A percentile compares a stretch with the other conserved stretches of the same genome.
These are phyloP conservation scores for Leptopilina syphax DNA, from an alignment of 2,888 invertebrate genomes.

Conservation along the genomic window DNA sequence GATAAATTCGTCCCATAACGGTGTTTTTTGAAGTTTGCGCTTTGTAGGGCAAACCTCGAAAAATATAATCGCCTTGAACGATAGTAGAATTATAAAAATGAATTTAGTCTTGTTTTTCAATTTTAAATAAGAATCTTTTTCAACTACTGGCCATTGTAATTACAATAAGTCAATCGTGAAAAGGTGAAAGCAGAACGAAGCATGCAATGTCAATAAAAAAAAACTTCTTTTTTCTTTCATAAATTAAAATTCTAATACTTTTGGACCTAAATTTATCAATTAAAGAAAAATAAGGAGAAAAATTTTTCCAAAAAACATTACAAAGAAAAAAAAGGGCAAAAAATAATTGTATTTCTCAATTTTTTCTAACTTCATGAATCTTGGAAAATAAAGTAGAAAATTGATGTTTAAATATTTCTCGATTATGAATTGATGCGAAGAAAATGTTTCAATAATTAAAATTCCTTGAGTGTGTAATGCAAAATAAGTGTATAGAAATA, in stretches of 20 bases:
- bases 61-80: neutral
- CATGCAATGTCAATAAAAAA: neutral
- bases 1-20: constrained; percentile 20
- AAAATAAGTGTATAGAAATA: neutral
- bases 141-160: neutral
- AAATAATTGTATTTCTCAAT: neutral
- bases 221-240: neutral
- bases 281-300: no score
- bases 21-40: constrained; percentile 17
- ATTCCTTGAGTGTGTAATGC: constrained; percentile 1
- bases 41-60: constrained; percentile 16
- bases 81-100: neutral
- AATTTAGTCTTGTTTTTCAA: neutral
- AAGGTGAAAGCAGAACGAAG: constrained; percentile 27
- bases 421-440: constrained; percentile 13
- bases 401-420: constrained; percentile 5
- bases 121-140: neutral
- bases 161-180: constrained; percentile 4
- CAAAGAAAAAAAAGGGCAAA: neutral
- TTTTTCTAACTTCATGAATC: neutral
- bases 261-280: neutral
- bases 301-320: no score
- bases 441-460: constrained; percentile 17
- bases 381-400: constrained; percentile 7
- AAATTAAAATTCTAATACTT: neutral